phyloP scores from a whole-genome alignment of 2,888 invertebrate species.

The Aporophyla lueneburgensis region DNA sequence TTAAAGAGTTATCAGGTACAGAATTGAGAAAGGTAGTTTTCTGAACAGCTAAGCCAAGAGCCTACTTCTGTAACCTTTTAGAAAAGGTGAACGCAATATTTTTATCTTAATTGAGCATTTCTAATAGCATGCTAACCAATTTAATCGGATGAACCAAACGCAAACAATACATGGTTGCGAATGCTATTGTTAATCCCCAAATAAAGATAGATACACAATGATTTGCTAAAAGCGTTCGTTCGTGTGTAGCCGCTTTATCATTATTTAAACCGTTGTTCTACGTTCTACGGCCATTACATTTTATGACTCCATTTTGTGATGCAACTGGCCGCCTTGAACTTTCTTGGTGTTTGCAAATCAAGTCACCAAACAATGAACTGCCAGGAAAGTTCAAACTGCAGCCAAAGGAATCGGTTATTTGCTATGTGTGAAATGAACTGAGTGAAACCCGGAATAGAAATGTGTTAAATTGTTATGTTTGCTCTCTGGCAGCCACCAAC shows the following conservation, averaged over 20 bases:
- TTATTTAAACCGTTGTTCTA: slow-evolving; percentile 55
- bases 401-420: slow-evolving; percentile 7
- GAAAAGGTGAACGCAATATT: slow-evolving; percentile 35
- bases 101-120: slow-evolving; percentile 47
- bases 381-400: slow-evolving; percentile 62
- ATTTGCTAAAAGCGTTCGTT: slow-evolving; percentile 51
- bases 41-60: neutral
- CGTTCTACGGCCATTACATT: slow-evolving; percentile 68
- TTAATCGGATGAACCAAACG: slow-evolving; percentile 38
- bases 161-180: slow-evolving; percentile 51
- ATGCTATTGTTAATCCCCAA: slow-evolving; percentile 44
- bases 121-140: slow-evolving; percentile 43
- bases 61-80: slow-evolving; percentile 32
- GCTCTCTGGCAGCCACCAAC: slow-evolving; percentile 5
- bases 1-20: neutral
- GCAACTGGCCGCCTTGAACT: slow-evolving; percentile 81
- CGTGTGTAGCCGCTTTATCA: slow-evolving; percentile 50
- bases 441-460: slow-evolving; percentile 51
- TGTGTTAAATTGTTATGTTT: slow-evolving; percentile 41
- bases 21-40: neutral
- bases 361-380: slow-evolving; percentile 62
- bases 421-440: slow-evolving; percentile 11
- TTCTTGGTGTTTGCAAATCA: slow-evolving; percentile 67
- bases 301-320: slow-evolving; percentile 77
- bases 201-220: slow-evolving; percentile 39